Evolutionary conservation across 1,140 invertebrate species (phyloP).

Genomic region (Drosophila cardini): DNA sequence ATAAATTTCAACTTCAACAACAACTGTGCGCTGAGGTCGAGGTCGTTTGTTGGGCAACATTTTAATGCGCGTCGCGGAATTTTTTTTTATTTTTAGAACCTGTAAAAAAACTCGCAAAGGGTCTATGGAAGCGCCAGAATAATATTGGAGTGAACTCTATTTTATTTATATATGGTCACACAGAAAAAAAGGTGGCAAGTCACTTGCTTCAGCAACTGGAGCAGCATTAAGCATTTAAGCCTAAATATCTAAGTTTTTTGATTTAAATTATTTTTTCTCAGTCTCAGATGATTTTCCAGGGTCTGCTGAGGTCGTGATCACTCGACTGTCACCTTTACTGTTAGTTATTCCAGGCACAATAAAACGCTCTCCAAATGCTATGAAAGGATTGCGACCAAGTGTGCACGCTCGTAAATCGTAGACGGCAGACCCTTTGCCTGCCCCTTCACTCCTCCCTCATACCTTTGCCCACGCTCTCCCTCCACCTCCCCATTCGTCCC

Average conservation of each 20-base stretch:
- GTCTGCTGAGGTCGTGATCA: too few species aligned
- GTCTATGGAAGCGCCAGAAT: not conserved
- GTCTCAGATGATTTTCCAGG: too few species aligned
- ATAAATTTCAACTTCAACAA: conserved; percentile 78
- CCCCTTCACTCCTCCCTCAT: too few species aligned
- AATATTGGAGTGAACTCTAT: too few species aligned
- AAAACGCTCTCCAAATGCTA: conserved; percentile 76
- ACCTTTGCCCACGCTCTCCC: too few species aligned
- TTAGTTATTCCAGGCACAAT: conserved; percentile 56
- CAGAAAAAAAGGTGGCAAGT: too few species aligned
- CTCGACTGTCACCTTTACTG: too few species aligned
- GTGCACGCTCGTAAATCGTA: conserved; percentile 70
- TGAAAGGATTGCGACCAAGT: conserved; percentile 75
- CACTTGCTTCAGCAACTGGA: too few species aligned
- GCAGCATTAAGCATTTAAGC: too few species aligned
- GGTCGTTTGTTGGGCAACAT: conserved; percentile 51
- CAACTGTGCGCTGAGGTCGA: conserved; percentile 43
- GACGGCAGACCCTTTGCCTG: conserved; percentile 17
- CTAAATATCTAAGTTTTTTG: too few species aligned
- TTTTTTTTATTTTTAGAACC: not conserved
- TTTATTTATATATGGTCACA: too few species aligned
- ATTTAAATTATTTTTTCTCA: too few species aligned
- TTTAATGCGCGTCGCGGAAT: conserved; percentile 71
- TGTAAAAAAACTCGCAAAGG: not conserved
- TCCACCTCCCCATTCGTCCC: not conserved